phyloP scores from a whole-genome alignment of 2,797 vertebrate genomes.

The Catharus ustulatus region DNA sequence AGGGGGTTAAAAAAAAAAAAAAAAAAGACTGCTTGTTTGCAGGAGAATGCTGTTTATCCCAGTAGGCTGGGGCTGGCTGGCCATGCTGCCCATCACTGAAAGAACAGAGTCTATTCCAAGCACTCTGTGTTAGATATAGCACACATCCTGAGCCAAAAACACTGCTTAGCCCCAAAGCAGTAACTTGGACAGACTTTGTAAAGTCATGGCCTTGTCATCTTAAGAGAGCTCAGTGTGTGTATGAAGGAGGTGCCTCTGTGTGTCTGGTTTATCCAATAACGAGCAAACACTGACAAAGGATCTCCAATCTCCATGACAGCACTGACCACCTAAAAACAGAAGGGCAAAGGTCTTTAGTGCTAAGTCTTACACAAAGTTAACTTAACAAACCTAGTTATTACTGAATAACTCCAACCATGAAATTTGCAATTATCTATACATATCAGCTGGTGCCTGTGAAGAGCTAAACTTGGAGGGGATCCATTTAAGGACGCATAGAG shows the following conservation, averaged over 20 bases:
- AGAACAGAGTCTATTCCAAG: not conserved
- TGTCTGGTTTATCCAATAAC: not conserved
- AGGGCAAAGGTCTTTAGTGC: conserved; percentile 21
- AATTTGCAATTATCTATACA: not conserved
- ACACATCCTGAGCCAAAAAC: not conserved
- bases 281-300: not conserved
- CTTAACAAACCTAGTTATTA: not conserved
- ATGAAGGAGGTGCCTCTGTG: not conserved
- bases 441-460: not conserved
- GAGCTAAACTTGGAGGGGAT: not conserved
- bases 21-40: not conserved
- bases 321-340: not conserved
- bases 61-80: not conserved
- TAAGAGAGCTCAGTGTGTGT: not conserved
- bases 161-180: not conserved
- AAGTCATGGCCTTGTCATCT: not conserved
- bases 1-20: not conserved
- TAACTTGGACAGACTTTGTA: not conserved
- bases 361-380: not conserved
- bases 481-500: not conserved
- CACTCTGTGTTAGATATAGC: not conserved
- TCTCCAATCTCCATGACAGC: not conserved
- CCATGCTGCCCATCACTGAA: fast-evolving
- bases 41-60: not conserved
- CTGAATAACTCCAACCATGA: not conserved